Evolutionary conservation across 1,140 invertebrate species (phyloP), one percentile per base, ranked within the genome.

Genomic region (Diorhabda sublineata): DNA sequence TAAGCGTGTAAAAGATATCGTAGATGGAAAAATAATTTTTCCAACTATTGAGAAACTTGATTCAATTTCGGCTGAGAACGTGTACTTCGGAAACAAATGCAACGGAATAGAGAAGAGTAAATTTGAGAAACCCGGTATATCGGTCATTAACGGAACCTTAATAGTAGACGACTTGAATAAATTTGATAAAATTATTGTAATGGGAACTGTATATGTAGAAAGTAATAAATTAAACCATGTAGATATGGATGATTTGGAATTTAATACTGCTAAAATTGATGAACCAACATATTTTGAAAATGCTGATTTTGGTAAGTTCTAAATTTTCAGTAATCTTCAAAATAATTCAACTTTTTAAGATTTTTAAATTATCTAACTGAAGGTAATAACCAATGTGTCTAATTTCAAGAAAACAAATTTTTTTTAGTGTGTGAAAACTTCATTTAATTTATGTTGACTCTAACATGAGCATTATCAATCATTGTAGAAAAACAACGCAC

Each of bases 221-320:
- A 61, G 78, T 75, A 64, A 73, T 67, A 26, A 66, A 6, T 76
- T 85, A 5, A 84, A 83, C 71, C 73, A 80, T 45, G 70, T 78
- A 41, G 73, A 78, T 26, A 61, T 84, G 26, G 70, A 75, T 0
- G 72, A 81, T 58, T 68, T 84, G 5, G 62, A 78, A 42, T 69
- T 69, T 7, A 76, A 79, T 2, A 81, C 79, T 61, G 81, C 84
- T 42, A 81, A 81, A 71, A 71, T 78, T 2, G 81, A 84, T 73
- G 76, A 77, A 62, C 70, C 75, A 56, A 76, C 79, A 65, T 65
- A 73, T 45, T 76, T 84, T 69, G 65, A 76, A 64, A 45, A 68
- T 5, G 79, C 77, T 8, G 73, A 69, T 64, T 83, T 84, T 76
- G 77, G 82, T 84, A 79, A 72, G 64, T 75, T 26, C 26, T 26